Evolutionary conservation across 2,888 invertebrate genomes (phyloP), one percentile per base, ranked within the genome.

Genomic region (Dendrolimus houi): DNA sequence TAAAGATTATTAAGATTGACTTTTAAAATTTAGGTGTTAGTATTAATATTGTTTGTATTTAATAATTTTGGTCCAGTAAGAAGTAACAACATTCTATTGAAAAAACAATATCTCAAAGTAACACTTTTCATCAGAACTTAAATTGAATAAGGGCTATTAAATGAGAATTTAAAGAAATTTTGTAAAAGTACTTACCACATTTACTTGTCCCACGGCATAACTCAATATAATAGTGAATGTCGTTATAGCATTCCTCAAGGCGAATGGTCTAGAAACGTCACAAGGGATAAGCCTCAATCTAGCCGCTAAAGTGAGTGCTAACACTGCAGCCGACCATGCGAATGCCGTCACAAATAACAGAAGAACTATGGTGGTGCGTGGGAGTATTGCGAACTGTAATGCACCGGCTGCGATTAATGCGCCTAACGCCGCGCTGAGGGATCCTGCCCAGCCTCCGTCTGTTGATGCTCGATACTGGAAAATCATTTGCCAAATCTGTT

Each of bases 131-230:
- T 29, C 29, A 29, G 29, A 29, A 6, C 29, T 29, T 3, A 3
- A 29, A 29, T 29, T 6, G 3, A 3, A 29, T 29, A 29, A 29
- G 29, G 3, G 6, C 29, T 29, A 29, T 29, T 29, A 29, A 29
- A 29, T 29, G 29, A 29, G 6, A 29, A 6, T 29, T 3, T 29
- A 29, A 29, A 29, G 29, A 29, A 29, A 6, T 29, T 29, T 29
- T 29, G 29, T 29, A 29, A 29, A 29, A 14, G 53, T 64, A 93
- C 96, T 93, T 91, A 97, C 97, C 92, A 97, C 96, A 92, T 98
- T 98, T 61, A 97, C 96, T 91, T 97, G 97, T 56, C 96, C 96
- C 63, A 97, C 96, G 55, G 96, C 95, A 80, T 97, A 97, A 52
- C 97, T 94, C 59, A 97, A 91, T 9, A 97, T 93, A 60, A 97